Percentiles rank a stretch among this genome's conserved stretches.
phyloP scores from a whole-genome alignment of 2,797 vertebrate species.

The Hozukius guyotensis region DNA sequence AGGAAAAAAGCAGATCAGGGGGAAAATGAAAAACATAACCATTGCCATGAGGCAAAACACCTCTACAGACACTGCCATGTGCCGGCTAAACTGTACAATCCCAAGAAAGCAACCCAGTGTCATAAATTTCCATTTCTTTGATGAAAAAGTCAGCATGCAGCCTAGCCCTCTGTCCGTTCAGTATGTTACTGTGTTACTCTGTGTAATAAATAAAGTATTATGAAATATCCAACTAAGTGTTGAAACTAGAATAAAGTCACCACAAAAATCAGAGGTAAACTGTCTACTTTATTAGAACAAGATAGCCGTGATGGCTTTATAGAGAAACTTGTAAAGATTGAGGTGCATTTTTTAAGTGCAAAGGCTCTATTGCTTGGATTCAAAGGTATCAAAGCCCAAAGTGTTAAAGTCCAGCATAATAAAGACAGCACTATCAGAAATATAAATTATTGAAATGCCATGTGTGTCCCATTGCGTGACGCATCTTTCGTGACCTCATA shows the following conservation, averaged over 20 bases:
- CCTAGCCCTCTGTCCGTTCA: background rate
- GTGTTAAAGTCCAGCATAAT: background rate
- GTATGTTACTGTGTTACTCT: background rate
- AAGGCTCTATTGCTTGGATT: background rate
- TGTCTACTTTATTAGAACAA: background rate
- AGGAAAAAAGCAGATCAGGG: constrained; percentile 22
- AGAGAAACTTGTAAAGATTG: background rate
- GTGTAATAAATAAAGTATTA: background rate
- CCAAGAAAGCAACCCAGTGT: background rate
- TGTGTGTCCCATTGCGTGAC: constrained; percentile 55
- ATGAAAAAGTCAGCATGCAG: constrained; percentile 16
- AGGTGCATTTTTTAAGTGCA: background rate
- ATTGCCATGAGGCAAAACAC: constrained; percentile 38
- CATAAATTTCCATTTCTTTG: background rate
- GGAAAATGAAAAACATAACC: constrained; percentile 25
- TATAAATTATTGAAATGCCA: constrained; percentile 44
- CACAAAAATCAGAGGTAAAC: constrained; percentile 13
- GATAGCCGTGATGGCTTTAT: background rate
- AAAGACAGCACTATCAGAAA: constrained; percentile 7
- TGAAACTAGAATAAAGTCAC: background rate
- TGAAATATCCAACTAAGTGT: background rate
- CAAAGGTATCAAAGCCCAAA: background rate
- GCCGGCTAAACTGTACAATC: background rate
- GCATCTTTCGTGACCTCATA: constrained; percentile 44
- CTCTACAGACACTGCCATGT: constrained; percentile 14